Percentiles rank a stretch among this genome's conserved stretches.
Evolutionary conservation across 2,797 vertebrate species (phyloP).

Genomic region (Phataginus tetradactyla): DNA sequence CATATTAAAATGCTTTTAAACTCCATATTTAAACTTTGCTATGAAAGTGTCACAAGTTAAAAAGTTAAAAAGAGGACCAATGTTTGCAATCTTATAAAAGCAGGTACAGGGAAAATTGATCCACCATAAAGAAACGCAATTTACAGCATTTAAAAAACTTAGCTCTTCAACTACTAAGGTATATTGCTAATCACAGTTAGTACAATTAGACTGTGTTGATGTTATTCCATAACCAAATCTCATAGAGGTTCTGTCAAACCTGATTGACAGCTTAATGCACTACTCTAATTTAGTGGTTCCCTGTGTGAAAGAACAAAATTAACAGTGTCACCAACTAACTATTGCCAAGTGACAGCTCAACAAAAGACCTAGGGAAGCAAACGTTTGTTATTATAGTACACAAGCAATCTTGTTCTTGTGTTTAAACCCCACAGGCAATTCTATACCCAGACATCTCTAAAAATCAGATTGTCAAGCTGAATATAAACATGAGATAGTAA

Average conservation of each 20-base stretch:
- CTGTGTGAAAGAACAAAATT: not conserved
- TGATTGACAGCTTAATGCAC: not conserved
- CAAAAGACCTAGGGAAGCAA: not conserved
- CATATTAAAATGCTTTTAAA: not conserved
- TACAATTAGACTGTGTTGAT: not conserved
- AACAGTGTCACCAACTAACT: conserved; percentile 9
- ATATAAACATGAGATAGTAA: conserved; percentile 16
- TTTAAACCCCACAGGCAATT: not conserved
- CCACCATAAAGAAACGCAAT: not conserved
- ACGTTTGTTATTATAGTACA: not conserved
- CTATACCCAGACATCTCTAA: not conserved
- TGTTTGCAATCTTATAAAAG: not conserved
- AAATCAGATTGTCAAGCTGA: conserved; percentile 42
- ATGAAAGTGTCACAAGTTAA: not conserved
- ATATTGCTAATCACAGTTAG: not conserved
- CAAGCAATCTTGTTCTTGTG: not conserved
- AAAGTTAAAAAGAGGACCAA: not conserved
- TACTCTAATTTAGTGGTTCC: not conserved
- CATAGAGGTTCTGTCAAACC: not conserved
- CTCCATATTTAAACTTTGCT: not conserved
- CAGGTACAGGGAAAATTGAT: not conserved
- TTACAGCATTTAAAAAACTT: not conserved
- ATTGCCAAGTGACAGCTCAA: not conserved
- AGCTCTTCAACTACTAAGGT: not conserved
- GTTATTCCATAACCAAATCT: conserved; percentile 1